These are phyloP conservation scores for Nephrotoma appendiculata DNA, from an alignment of 2,888 invertebrate species.

Conservation along the genomic window DNA sequence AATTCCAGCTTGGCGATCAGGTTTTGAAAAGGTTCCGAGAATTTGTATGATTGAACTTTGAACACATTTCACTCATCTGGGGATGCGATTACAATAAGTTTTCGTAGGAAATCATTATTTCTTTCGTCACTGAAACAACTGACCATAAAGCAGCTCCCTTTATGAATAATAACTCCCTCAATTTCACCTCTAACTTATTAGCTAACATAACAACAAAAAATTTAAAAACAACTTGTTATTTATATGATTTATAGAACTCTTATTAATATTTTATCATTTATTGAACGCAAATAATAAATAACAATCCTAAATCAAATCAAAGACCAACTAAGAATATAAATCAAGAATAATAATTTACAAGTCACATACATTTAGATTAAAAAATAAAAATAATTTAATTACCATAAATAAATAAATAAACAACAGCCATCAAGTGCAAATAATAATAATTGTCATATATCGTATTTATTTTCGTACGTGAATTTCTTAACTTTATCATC, in stretches of 20 bases:
- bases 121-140: too few relatives aligned
- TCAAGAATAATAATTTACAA: background rate
- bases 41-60: too few relatives aligned
- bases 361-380: background rate
- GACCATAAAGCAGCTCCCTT: too few relatives aligned
- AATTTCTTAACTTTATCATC: background rate
- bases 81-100: too few relatives aligned
- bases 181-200: too few relatives aligned
- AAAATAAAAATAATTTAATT: background rate
- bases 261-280: background rate
- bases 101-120: too few relatives aligned
- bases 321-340: background rate
- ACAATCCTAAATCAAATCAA: background rate
- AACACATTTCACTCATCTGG: too few relatives aligned
- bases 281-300: background rate
- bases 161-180: too few relatives aligned
- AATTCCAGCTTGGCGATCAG: too few relatives aligned
- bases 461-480: background rate
- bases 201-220: too few relatives aligned
- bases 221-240: too few relatives aligned
- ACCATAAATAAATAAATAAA: background rate
- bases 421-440: background rate
- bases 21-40: too few relatives aligned
- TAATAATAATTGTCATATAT: constrained; percentile 4
- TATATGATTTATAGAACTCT: background rate